Evolutionary conservation across 2,113 vertebrate species (phyloP).

Genomic region (Hemibagrus wyckioides): DNA sequence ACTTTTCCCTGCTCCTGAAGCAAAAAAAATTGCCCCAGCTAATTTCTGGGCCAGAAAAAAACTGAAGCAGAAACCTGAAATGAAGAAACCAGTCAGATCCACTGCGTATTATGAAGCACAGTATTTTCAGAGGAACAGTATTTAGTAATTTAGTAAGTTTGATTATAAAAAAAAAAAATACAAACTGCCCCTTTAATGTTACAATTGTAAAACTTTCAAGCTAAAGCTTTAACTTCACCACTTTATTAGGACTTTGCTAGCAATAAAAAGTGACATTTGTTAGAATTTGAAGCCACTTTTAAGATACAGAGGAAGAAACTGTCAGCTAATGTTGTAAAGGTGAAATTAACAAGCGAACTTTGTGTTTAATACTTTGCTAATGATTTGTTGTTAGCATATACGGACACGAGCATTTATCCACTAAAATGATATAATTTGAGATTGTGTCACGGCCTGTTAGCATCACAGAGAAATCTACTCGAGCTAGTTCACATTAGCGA

Average conservation of each 20-base stretch:
- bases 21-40: not conserved
- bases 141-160: not conserved
- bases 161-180: not conserved
- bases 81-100: not conserved
- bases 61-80: not conserved
- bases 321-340: not conserved
- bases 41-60: not conserved
- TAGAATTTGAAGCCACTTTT: not conserved
- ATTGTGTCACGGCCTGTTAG: not conserved
- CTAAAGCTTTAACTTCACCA: not conserved
- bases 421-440: not conserved
- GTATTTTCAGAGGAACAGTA: not conserved
- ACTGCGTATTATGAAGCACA: not conserved
- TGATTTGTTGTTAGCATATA: not conserved
- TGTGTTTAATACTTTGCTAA: not conserved
- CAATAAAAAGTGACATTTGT: not conserved
- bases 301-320: not conserved
- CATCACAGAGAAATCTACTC: not conserved
- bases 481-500: not conserved
- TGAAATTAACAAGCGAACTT: not conserved
- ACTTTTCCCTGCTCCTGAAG: not conserved
- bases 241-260: not conserved
- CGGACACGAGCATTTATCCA: not conserved
- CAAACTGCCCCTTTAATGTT: not conserved
- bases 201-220: not conserved